Evolutionary conservation across 2,797 vertebrate species (phyloP).

Genomic region (Ctenopoma kingsleyae): DNA sequence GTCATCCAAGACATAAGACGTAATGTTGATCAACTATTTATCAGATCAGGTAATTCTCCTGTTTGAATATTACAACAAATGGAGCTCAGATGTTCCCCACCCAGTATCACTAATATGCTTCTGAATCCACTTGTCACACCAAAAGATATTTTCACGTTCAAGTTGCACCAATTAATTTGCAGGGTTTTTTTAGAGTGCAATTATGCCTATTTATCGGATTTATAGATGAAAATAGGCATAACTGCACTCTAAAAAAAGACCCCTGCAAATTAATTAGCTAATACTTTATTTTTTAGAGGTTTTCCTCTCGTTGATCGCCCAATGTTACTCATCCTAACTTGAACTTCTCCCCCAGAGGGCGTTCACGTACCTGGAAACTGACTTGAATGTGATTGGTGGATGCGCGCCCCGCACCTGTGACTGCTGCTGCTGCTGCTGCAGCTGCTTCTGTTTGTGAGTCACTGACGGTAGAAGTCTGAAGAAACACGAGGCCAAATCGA

Average conservation of each 20-base stretch:
- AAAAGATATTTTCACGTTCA: neutral
- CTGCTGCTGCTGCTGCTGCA: neutral
- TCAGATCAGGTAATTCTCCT: neutral
- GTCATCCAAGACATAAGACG: neutral
- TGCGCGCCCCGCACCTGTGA: constrained; percentile 45
- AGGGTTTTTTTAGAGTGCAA: too few relatives aligned
- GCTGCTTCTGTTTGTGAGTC: too few relatives aligned
- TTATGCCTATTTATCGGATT: too few relatives aligned
- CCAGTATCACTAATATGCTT: neutral
- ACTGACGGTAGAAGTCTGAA: neutral
- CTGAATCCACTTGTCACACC: neutral
- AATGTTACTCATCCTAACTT: too few relatives aligned
- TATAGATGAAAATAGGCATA: too few relatives aligned
- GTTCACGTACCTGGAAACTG: neutral
- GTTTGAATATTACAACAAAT: neutral
- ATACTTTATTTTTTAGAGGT: too few relatives aligned
- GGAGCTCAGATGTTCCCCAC: neutral
- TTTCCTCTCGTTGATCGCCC: too few relatives aligned
- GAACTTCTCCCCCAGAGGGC: constrained; percentile 11
- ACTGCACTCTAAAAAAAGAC: too few relatives aligned
- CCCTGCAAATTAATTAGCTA: too few relatives aligned
- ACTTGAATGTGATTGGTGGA: constrained; percentile 61
- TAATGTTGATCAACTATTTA: neutral
- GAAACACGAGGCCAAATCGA: constrained; percentile 24
- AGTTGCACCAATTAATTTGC: too few relatives aligned